Evolutionary conservation across 2,113 vertebrate genomes (phyloP).

Genomic region (Thomomys bottae): DNA sequence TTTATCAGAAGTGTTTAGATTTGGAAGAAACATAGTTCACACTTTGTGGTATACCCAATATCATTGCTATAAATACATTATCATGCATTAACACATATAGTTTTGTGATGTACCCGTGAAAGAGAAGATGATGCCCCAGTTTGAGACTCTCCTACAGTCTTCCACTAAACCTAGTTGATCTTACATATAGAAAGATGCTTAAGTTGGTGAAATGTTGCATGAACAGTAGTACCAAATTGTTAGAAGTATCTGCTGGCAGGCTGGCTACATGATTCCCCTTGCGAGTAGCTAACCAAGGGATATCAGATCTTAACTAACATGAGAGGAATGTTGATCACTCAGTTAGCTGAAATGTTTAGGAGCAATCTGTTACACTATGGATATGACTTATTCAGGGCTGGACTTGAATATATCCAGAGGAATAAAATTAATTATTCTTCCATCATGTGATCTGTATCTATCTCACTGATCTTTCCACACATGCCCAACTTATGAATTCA

Average conservation of each 20-base stretch:
- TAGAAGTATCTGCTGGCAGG: not conserved
- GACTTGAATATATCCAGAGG: not conserved
- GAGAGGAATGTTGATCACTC: not conserved
- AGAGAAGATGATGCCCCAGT: fast-evolving
- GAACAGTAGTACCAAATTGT: not conserved
- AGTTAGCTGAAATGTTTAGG: not conserved
- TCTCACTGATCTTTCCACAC: not conserved
- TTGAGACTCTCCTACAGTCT: not conserved
- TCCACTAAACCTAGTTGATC: not conserved
- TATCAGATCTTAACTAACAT: not conserved
- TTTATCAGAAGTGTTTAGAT: not conserved
- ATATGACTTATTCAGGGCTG: not conserved
- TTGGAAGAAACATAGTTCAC: not conserved
- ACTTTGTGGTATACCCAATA: not conserved
- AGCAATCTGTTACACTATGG: not conserved
- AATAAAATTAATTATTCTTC: not conserved
- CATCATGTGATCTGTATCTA: not conserved
- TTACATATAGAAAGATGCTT: not conserved
- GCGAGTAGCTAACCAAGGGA: not conserved
- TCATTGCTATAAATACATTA: not conserved
- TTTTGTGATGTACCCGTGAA: not conserved
- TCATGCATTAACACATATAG: not conserved
- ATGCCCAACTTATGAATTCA: not conserved
- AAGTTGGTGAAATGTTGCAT: not conserved
- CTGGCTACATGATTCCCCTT: not conserved